A percentile compares a stretch with the other conserved stretches of the same genome.
These are phyloP conservation scores for Steinernema carpocapsae DNA, from an alignment of 2,888 invertebrate species.

Conservation along the genomic window DNA sequence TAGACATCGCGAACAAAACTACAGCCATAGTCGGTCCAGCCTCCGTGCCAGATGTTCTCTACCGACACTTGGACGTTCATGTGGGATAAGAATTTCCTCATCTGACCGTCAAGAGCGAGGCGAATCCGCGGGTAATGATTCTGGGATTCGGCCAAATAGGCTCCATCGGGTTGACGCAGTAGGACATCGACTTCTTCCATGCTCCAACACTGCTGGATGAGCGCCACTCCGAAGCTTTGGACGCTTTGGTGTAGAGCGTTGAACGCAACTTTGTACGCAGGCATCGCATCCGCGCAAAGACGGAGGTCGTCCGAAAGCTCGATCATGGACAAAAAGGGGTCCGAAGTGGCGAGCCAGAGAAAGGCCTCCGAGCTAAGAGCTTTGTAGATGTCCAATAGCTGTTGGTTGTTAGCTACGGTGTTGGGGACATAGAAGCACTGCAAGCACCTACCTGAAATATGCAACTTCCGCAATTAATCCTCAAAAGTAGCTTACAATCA, in stretches of 20 bases:
- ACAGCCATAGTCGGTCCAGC: slow-evolving; percentile 52
- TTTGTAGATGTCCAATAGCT: slow-evolving; percentile 51
- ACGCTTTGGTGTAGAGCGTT: slow-evolving; percentile 48
- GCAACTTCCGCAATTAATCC: no score
- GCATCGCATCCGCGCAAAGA: slow-evolving; percentile 40
- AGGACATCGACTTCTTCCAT: slow-evolving; percentile 53
- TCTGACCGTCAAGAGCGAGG: slow-evolving; percentile 53
- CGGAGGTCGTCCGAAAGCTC: slow-evolving; percentile 50
- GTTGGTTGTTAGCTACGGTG: slow-evolving; percentile 32
- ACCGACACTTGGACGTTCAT: slow-evolving; percentile 40
- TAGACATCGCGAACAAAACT: slow-evolving; percentile 43
- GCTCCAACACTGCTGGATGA: slow-evolving; percentile 56
- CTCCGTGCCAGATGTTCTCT: slow-evolving; percentile 40
- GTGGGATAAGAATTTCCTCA: slow-evolving; percentile 46
- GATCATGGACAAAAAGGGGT: slow-evolving; percentile 53
- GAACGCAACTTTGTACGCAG: slow-evolving; percentile 46
- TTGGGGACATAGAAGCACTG: slow-evolving; percentile 40
- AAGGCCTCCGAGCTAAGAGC: slow-evolving; percentile 54
- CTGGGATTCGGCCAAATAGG: slow-evolving; percentile 35
- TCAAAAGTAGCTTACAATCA: slow-evolving; percentile 1
- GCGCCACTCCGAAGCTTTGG: slow-evolving; percentile 47
- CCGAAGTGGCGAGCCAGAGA: slow-evolving; percentile 59
- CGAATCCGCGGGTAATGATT: slow-evolving; percentile 52
- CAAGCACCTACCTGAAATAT: slow-evolving; percentile 39
- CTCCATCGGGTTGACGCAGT: slow-evolving; percentile 39